Base-by-base conservation (phyloP, 2,888 invertebrate genomes). In the Drosophila meridionalis region DNA sequence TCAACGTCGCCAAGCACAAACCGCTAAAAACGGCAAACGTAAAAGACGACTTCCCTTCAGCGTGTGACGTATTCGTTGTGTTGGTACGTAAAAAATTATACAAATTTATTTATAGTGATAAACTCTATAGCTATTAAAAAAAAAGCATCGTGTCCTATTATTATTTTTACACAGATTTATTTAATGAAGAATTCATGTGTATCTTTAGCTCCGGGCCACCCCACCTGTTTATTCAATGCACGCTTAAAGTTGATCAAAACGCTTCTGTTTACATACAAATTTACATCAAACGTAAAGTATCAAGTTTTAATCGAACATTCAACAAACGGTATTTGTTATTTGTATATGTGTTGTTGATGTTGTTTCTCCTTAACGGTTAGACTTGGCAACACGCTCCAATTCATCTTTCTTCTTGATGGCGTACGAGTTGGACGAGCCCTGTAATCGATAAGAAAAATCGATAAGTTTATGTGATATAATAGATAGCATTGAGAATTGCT, bases 351-450 rank as follows among this genome's bases (percentile, higher is more conserved):
- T 40, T 72, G 55, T 69, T 65, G 36, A 40, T 71, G 57, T 65
- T 47, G 36, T 68, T 65, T 30, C 72, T 86, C 57, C 71, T 98
- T 99, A 99, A 97, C 99, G 98, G 96, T 99, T 99, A 94, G 99
- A 99, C 95, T 99, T 99, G 93, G 99, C 99, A 90, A 99, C 99
- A 96, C 99, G 98, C 94, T 99, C 99, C 94, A 99, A 95, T 95
- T 99, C 99, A 94, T 99, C 99, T 94, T 99, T 99, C 96, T 99
- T 99, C 95, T 99, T 99, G 94, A 99, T 99, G 88, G 99, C 99
- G 92, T 99, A 99, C 45, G 99, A 99, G 95, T 99, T 99, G 77
- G 99, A 99, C 78, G 99, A 99, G 83, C 99, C 99, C 96, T 96
- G 92, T 0, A 91, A 93, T 63, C 26, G 58, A 32, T 43, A 28